A percentile compares a stretch with the other conserved stretches of the same genome.
These are phyloP conservation scores for Boloria euphrosyne DNA, from an alignment of 2,888 invertebrate species.

Conservation along the genomic window DNA sequence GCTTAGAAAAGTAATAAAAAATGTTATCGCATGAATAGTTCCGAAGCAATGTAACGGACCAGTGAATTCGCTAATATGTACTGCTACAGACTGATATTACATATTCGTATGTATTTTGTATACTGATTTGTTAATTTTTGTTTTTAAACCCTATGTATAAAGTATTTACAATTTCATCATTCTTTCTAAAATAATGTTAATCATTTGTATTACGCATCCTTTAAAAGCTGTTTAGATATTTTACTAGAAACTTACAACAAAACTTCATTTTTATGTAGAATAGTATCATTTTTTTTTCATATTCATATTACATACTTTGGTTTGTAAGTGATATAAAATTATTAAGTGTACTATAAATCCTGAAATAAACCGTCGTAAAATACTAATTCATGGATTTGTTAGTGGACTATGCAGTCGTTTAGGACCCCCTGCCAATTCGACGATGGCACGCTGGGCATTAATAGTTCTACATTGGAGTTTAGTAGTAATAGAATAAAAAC, in stretches of 20 bases:
- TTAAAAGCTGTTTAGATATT: too few species aligned
- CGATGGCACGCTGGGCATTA: conserved; percentile 22
- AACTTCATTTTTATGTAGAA: too few species aligned
- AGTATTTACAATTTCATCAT: too few species aligned
- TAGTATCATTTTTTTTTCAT: too few species aligned
- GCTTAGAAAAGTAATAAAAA: conserved; percentile 33
- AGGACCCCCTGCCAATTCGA: conserved; percentile 27
- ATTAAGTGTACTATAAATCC: background rate
- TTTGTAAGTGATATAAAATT: background rate
- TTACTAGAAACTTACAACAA: too few species aligned
- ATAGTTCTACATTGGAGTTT: conserved; percentile 9
- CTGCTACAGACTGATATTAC: conserved; percentile 13
- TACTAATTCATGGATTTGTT: conserved; percentile 29
- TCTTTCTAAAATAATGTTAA: background rate
- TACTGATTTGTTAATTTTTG: conserved; percentile 4
- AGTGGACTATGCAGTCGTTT: conserved; percentile 19
- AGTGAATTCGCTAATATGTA: conserved; percentile 35
- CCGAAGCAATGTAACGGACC: conserved; percentile 38
- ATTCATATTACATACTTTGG: too few species aligned
- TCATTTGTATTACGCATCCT: too few species aligned
- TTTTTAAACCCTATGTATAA: too few species aligned
- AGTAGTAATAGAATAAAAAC: background rate
- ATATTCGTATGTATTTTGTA: conserved; percentile 1
- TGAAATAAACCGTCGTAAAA: conserved; percentile 2
- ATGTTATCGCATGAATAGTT: conserved; percentile 34